Evolutionary conservation across 2,888 invertebrate genomes (phyloP).

Genomic region (Saturnia japonica): DNA sequence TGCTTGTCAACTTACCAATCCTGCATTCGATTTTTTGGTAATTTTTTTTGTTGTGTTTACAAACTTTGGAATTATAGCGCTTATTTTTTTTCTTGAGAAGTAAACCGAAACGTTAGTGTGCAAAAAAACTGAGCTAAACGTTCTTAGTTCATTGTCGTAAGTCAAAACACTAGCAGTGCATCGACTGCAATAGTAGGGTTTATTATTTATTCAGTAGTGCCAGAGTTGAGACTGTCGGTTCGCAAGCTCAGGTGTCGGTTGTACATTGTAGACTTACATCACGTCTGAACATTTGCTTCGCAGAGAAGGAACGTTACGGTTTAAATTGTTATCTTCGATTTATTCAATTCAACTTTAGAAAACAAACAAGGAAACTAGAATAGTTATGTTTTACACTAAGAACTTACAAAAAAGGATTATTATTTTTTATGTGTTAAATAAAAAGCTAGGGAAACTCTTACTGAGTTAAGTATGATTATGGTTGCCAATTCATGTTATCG

Average conservation of each 20-base stretch:
- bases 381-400: no score
- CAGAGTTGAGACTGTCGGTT: slow-evolving; percentile 51
- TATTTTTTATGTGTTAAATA: no score
- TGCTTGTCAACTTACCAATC: no score
- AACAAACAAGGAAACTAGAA: neutral
- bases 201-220: slow-evolving; percentile 68
- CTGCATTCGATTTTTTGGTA: no score
- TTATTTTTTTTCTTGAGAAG: neutral
- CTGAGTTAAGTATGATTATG: no score
- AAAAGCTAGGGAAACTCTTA: no score
- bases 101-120: neutral
- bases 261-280: neutral
- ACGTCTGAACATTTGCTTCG: slow-evolving; percentile 9
- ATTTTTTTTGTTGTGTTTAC: no score
- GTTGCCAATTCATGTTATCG: no score
- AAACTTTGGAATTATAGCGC: neutral
- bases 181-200: slow-evolving; percentile 52
- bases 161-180: slow-evolving; percentile 38
- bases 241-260: slow-evolving; percentile 49
- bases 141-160: slow-evolving; percentile 41
- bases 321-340: neutral
- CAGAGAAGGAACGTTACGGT: neutral
- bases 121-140: slow-evolving; percentile 19
- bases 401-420: no score
- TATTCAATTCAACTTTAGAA: neutral